phyloP scores from a whole-genome alignment of 2,113 vertebrate genomes.

The Oophaga pumilio region DNA sequence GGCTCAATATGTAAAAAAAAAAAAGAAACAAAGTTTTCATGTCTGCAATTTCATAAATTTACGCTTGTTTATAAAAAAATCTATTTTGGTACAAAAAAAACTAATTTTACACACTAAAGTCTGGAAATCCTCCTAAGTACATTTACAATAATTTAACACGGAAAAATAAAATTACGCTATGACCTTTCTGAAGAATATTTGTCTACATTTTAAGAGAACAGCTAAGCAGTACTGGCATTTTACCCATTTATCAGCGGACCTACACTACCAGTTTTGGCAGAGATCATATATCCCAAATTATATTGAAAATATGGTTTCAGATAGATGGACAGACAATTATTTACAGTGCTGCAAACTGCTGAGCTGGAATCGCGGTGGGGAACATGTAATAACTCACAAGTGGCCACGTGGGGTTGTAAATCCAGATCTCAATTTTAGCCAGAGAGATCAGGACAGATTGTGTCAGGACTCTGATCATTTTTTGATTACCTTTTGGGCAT shows the following conservation, averaged over 20 bases:
- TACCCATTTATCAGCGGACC: conserved; percentile 1
- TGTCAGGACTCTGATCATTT: too few relatives aligned
- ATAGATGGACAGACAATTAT: background rate
- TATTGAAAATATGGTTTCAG: background rate
- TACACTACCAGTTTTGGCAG: conserved; percentile 10
- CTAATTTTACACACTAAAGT: background rate
- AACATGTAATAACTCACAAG: conserved; percentile 2
- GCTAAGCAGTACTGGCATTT: conserved; percentile 19
- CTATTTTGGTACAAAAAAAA: background rate
- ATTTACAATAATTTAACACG: conserved; percentile 9
- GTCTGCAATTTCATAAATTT: background rate
- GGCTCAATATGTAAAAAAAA: background rate
- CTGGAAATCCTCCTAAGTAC: background rate
- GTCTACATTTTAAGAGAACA: background rate
- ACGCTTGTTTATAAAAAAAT: background rate
- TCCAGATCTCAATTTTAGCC: background rate
- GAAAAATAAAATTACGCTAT: background rate
- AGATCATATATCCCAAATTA: background rate
- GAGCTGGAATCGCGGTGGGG: background rate
- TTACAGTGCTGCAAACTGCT: background rate
- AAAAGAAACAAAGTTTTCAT: background rate
- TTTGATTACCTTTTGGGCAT: too few relatives aligned
- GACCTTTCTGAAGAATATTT: conserved; percentile 2
- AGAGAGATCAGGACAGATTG: too few relatives aligned
- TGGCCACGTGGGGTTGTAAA: background rate